phyloP scores from a whole-genome alignment of 1,140 invertebrate genomes.

The Pseudomyrmex pallidus region DNA sequence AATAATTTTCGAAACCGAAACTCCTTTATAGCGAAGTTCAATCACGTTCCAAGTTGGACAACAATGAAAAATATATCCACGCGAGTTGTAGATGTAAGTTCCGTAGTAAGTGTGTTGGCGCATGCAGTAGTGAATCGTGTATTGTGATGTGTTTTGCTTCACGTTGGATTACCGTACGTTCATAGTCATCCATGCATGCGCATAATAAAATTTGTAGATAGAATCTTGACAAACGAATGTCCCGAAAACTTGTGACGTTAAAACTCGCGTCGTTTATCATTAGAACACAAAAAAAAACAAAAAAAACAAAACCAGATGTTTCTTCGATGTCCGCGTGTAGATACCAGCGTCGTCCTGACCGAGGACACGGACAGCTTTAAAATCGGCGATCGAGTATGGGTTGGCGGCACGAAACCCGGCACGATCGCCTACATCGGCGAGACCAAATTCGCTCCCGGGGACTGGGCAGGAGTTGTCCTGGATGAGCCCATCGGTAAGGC shows the following conservation, averaged over 20 bases:
- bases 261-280: too few species aligned
- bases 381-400: constrained; percentile 97
- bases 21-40: not conserved
- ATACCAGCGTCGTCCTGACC: constrained; percentile 93
- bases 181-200: not conserved
- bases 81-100: not conserved
- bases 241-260: too few species aligned
- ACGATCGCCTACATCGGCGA: constrained; percentile 99
- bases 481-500: constrained; percentile 94
- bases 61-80: not conserved
- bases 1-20: not conserved
- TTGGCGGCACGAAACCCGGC: constrained; percentile 97
- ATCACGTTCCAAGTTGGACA: not conserved
- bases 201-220: not conserved
- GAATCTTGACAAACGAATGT: not conserved
- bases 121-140: not conserved
- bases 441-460: constrained; percentile 97
- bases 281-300: too few species aligned
- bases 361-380: constrained; percentile 98
- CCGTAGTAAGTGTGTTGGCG: not conserved
- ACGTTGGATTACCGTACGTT: not conserved
- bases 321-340: constrained; percentile 83
- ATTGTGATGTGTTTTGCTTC: not conserved
- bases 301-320: too few species aligned
- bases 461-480: constrained; percentile 98